Conservation (phyloP, 2,888 invertebrate genomes). For the Prenolepis imparis region DNA sequence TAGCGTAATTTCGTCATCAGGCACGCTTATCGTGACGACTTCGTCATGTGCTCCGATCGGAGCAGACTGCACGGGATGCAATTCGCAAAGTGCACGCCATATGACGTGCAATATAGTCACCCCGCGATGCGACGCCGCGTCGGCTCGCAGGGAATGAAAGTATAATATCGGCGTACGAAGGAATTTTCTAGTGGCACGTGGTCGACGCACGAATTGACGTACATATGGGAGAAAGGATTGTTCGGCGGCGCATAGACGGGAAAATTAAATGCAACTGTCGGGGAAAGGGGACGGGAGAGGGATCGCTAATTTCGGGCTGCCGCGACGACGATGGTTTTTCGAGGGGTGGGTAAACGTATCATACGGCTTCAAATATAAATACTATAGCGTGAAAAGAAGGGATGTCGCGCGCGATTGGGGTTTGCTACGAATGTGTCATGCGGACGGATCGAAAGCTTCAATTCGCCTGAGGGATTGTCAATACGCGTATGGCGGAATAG, state of each 20-base stretch:
- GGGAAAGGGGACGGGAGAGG: slow-evolving; percentile 51
- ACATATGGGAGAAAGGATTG: slow-evolving; percentile 76
- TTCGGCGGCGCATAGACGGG: slow-evolving; percentile 38
- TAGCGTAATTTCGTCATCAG: slow-evolving; percentile 63
- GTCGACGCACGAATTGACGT: slow-evolving; percentile 63
- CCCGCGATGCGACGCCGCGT: slow-evolving; percentile 12
- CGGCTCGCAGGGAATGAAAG: slow-evolving; percentile 38
- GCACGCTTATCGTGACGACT: slow-evolving; percentile 70
- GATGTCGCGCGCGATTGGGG: slow-evolving; percentile 69
- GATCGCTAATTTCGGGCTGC: slow-evolving; percentile 70
- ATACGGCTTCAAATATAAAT: slow-evolving; percentile 79
- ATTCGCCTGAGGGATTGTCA: slow-evolving; percentile 70
- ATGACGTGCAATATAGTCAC: slow-evolving; percentile 74
- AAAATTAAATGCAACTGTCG: slow-evolving; percentile 81
- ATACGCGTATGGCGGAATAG: slow-evolving; percentile 69
- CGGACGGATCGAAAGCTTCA: slow-evolving; percentile 67
- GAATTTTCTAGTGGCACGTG: slow-evolving; percentile 72
- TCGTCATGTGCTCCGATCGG: slow-evolving; percentile 76
- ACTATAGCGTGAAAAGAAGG: slow-evolving; percentile 64
- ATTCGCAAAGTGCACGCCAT: slow-evolving; percentile 77
- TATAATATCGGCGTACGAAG: slow-evolving; percentile 72
- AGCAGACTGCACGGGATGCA: slow-evolving; percentile 44
- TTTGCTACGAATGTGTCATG: slow-evolving; percentile 78
- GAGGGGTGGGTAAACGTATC: slow-evolving; percentile 70
- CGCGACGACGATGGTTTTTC: slow-evolving; percentile 67